Base-by-base conservation (phyloP, 2,113 vertebrate genomes). In the Chloebia gouldiae region DNA sequence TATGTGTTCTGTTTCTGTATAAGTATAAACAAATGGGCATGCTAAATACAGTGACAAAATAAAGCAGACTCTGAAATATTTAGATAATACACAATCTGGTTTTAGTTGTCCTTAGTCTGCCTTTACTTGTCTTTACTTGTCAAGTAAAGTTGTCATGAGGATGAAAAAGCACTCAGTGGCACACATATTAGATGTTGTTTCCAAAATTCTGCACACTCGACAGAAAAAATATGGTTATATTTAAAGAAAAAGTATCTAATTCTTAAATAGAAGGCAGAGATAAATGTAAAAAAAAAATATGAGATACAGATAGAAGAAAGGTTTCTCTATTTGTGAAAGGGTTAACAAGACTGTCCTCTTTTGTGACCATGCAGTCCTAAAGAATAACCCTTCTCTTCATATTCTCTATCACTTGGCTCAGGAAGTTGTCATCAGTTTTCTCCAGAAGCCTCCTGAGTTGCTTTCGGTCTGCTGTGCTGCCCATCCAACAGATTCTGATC, bases 401-500 rank as follows among this genome's bases (percentile, higher is more conserved):
- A 27, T 28, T 51, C 37, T 45, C 4, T 51, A 5, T 64, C 30
- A 31, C 6, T 45, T 81, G 31, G 2, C 17, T 88, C 9, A 37
- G 19, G 17, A 73, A 51, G 12, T 13, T 79, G 15, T 39, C 45
- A 30, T 33, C 40, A 44, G 27, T 13, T 51, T 19, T 57, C 18
- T 75, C 8, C 33, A 35, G 65, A 13, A 81, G 50, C 9, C 13
- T 49, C 19, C 6, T 2, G 0, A 2, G 5, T 35, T 68, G 2
- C 10, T 57, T 80, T 49, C 8, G 1, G 6, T 49, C 28, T 66
- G 13, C 37, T 66, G 2, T 54, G 30, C 35, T 61, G 13, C n/a
- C 24, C 2, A 4, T 37, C 22, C 9, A 51, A 44, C 15, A 35
- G 18, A 68, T n/a, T 68, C 0, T 47, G 9, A 30, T 11, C 4